Base-by-base conservation (phyloP, 2,888 invertebrate species). In the Archips crataeganus region DNA sequence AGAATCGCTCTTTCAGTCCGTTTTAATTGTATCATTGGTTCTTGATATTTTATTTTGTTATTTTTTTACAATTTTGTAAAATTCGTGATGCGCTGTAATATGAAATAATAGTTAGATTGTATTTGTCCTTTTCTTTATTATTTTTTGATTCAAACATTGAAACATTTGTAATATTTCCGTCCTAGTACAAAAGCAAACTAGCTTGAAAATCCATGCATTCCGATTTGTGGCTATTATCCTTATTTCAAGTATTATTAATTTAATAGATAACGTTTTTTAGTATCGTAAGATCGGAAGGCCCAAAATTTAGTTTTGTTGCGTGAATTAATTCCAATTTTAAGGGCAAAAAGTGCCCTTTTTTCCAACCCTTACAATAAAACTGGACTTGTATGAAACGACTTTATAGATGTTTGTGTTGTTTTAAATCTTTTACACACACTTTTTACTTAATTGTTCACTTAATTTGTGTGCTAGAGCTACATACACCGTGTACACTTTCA, bases 31-130 rank as follows among this genome's bases (percentile, higher is more conserved):
- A 15, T 13, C 9, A 49, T 23, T 15, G 9, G 5, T 47, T 63
- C 34, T 49, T 36, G 10, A 51, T 51, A 65, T 51, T 49, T 51
- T 65, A 36, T 36, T 51, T 51, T 65, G 65, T 65, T 65, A 49
- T 65, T 65, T 34, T 64, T 65, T 36, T 65, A 47, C 47, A 47
- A 13, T 32, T 32, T 47, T 47, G 13, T 13, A 5, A 32, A 32
- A 47, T 15, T 63, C 47, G 62, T 32, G 62, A 63, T 45, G 63
- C 34, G 6, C 60, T 60, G 60, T 36, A 13, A 60, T 10, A 36
- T 36, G 8, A n/a, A n/a, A n/a, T 49, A n/a, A 4, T 0, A 39
- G 39, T 6, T 39, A 39, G 5, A 6, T 6, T 39, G 39, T 39
- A 39, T 39, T 5, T 39, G 5, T 39, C 39, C 39, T 39, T 4